Evolutionary conservation across 2,797 vertebrate genomes (phyloP), one percentile per base, ranked within the genome.

Genomic region (Aselliscus stoliczkanus): DNA sequence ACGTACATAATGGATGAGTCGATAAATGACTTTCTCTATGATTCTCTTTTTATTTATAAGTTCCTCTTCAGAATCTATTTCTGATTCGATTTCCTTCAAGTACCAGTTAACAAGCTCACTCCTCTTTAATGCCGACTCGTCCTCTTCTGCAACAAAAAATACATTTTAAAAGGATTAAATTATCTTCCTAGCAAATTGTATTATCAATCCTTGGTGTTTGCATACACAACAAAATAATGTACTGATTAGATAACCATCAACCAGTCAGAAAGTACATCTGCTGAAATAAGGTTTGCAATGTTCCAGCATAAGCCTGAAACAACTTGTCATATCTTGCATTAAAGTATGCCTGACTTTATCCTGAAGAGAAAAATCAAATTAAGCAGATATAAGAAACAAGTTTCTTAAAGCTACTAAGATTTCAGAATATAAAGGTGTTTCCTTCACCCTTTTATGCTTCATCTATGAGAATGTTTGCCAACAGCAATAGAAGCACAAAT

Each of bases 31-130:
- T 97, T 99, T 99, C 98, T 99, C 99, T n/a, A 99, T 99, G 94
- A 99, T 98, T 67, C 98, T 99, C 98, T 99, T 99, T 97, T 98
- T 99, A 96, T 98, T 99, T 98, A 99, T 98, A 34, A 99, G 99
- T 69, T 99, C 99, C 96, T 99, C 98, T 98, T 99, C 99, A 5
- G 99, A 99, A 94, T 99, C 99, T 5, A 99, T 99, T 98, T 99
- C 99, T 0, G 99, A 99, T 98, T 99, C 99, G 0, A 99, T 99
- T 98, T 99, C 99, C 97, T 99, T 99, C 97, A 99, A 98, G 93
- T 99, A 99, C 99, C 99, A 99, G 98, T 99, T 99, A 94, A 99
- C 98, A 90, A 99, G 99, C 0, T 99, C 99, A 2, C 98, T 99
- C 92, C 98, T 99, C 98, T 98, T 99, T 97, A 99, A 98, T 23